Conservation (phyloP, 1,140 invertebrate species). For the Rhizoglyphus robini region DNA sequence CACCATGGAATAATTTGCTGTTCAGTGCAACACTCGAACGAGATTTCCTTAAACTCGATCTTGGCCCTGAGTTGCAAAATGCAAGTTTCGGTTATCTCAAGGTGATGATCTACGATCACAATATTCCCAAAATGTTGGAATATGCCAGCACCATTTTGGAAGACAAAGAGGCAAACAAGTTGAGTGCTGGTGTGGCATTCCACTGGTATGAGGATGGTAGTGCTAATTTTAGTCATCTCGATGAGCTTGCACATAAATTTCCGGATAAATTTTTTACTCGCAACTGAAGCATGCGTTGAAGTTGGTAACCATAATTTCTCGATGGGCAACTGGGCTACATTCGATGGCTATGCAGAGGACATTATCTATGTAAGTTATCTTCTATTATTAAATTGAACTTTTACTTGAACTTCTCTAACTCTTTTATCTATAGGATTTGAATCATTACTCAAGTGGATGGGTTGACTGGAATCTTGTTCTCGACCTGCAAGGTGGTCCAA, state of each 20-base stretch:
- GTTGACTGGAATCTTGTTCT: slow-evolving; percentile 42
- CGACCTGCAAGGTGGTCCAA: slow-evolving; percentile 40
- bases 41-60: too few relatives aligned
- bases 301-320: slow-evolving; percentile 11
- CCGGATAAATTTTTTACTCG: slow-evolving; percentile 38
- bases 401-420: too few relatives aligned
- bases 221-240: slow-evolving; percentile 33
- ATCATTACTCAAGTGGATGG: slow-evolving; percentile 29
- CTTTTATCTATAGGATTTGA: too few relatives aligned
- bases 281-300: slow-evolving; percentile 42
- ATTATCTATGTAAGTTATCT: too few relatives aligned
- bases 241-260: slow-evolving; percentile 39
- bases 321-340: neutral
- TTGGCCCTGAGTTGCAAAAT: too few relatives aligned
- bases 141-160: slow-evolving; percentile 27
- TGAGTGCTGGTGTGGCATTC: slow-evolving; percentile 30
- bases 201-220: slow-evolving; percentile 53
- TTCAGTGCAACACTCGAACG: too few relatives aligned
- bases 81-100: too few relatives aligned
- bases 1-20: too few relatives aligned
- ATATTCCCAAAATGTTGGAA: slow-evolving; percentile 33
- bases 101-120: too few relatives aligned
- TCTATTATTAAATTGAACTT: too few relatives aligned
- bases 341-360: slow-evolving; percentile 6
- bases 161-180: slow-evolving; percentile 23